phyloP scores from a whole-genome alignment of 2,797 vertebrate species.

The Siniperca obscura region DNA sequence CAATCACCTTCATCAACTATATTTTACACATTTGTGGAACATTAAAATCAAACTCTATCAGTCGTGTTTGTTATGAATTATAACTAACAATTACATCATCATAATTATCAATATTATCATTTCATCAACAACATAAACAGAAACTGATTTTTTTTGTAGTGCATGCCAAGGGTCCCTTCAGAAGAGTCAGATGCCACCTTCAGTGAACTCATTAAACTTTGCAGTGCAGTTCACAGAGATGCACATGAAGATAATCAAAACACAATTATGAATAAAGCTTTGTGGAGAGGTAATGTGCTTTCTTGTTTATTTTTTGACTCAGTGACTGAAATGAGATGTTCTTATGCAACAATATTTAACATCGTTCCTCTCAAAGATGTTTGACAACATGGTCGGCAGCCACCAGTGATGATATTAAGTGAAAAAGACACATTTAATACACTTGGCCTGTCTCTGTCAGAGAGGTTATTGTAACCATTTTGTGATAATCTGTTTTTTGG shows the following conservation, averaged over 20 bases:
- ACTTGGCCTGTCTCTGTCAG: not conserved
- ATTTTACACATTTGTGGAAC: not conserved
- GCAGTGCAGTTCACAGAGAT: slow-evolving; percentile 40
- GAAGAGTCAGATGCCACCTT: slow-evolving; percentile 34
- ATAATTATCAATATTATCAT: not conserved
- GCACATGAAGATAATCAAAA: slow-evolving; percentile 41
- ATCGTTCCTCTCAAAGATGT: slow-evolving; percentile 27
- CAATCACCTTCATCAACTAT: not conserved
- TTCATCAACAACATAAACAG: slow-evolving; percentile 11
- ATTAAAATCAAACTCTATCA: not conserved
- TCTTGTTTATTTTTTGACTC: slow-evolving; percentile 45
- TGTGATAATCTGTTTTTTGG: not conserved
- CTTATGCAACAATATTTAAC: slow-evolving; percentile 1
- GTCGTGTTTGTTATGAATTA: not conserved
- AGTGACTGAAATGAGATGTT: slow-evolving; percentile 21
- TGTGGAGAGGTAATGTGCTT: slow-evolving; percentile 25
- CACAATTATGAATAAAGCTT: slow-evolving; percentile 40
- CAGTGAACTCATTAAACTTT: slow-evolving; percentile 64
- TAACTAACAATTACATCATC: not conserved
- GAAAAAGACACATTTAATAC: not conserved
- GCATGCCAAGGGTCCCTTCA: not conserved
- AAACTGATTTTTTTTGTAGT: slow-evolving; percentile 7
- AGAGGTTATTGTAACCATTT: not conserved
- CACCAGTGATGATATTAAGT: not conserved
- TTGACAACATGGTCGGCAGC: not conserved